A percentile compares a stretch with the other conserved stretches of the same genome.
Conservation (phyloP, 2,113 vertebrate species). For the Ageneiosus marmoratus region DNA sequence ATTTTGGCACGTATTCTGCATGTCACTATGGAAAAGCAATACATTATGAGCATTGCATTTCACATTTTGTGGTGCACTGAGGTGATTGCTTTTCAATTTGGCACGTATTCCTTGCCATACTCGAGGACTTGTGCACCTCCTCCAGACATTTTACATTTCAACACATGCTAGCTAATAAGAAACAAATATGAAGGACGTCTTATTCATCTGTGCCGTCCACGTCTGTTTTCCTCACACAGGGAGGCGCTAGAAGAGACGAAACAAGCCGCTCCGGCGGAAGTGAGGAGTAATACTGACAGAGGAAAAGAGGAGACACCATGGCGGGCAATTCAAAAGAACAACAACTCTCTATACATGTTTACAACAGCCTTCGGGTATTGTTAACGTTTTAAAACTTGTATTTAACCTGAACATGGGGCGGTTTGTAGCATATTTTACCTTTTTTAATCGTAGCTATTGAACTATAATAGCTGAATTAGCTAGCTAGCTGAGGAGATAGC, state of each 20-base stretch:
- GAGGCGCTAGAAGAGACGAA: not conserved
- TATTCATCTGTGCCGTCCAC: not conserved
- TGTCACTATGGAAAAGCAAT: too few species aligned
- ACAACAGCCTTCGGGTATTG: constrained; percentile 63
- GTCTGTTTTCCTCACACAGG: not conserved
- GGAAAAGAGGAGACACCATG: constrained; percentile 51
- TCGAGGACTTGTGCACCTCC: not conserved
- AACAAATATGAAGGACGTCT: not conserved
- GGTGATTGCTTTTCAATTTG: too few species aligned
- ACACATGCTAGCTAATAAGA: not conserved
- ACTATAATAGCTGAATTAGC: not conserved
- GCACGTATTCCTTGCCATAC: too few species aligned
- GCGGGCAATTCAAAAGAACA: constrained; percentile 66
- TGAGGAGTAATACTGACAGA: not conserved
- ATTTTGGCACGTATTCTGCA: too few species aligned
- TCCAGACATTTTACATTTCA: not conserved
- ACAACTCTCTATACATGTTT: constrained; percentile 52
- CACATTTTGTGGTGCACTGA: too few species aligned
- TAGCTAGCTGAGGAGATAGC: not conserved
- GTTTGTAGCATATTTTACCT: too few species aligned
- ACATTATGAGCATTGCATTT: too few species aligned
- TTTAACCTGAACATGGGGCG: too few species aligned
- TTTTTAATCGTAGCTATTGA: not conserved
- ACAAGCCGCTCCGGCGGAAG: not conserved
- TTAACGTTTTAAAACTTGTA: not conserved